Conservation (phyloP, 2,113 vertebrate species). For the Equus przewalskii region DNA sequence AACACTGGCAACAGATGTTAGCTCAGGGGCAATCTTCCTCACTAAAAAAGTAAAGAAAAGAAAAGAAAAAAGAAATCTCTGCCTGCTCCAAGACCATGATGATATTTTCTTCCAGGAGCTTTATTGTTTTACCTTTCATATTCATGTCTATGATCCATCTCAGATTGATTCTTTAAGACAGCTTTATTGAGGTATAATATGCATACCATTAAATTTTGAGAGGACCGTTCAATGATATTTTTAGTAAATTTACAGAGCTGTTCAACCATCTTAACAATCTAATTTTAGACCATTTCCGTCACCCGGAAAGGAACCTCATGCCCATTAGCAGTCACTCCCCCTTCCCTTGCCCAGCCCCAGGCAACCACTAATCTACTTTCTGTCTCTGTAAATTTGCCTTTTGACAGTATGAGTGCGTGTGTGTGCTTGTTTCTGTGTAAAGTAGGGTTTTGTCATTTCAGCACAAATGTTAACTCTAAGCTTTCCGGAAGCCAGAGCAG, state of each 20-base stretch:
- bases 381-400: slow-evolving; percentile 33
- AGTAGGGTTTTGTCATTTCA: background rate
- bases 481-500: slow-evolving; percentile 23
- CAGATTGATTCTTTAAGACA: background rate
- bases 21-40: too few relatives aligned
- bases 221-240: slow-evolving; percentile 23
- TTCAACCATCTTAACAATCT: background rate
- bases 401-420: background rate
- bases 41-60: too few relatives aligned
- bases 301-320: background rate
- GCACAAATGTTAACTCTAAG: background rate
- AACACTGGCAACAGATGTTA: too few relatives aligned
- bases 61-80: background rate
- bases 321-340: background rate
- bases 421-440: too few relatives aligned
- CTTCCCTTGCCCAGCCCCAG: background rate
- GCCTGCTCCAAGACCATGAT: background rate
- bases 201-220: background rate
- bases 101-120: background rate
- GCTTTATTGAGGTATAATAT: slow-evolving; percentile 26
- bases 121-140: slow-evolving; percentile 45
- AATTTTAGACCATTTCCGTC: slow-evolving; percentile 33
- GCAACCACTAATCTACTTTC: background rate
- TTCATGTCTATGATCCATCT: background rate
- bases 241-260: background rate